phyloP scores from a whole-genome alignment of 1,140 invertebrate species.

The Achatina immaculata region DNA sequence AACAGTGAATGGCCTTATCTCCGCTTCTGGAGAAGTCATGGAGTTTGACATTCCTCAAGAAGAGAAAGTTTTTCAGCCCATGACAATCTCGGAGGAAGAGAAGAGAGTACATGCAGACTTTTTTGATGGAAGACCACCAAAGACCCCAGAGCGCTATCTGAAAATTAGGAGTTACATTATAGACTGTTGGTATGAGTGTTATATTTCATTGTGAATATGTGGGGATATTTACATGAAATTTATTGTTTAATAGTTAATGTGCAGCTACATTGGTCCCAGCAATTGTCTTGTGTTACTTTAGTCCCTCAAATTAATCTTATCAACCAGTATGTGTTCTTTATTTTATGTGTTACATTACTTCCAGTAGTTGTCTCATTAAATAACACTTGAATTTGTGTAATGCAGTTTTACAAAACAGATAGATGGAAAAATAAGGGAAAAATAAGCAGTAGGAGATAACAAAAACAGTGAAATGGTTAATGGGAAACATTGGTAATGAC shows the following conservation, averaged over 20 bases:
- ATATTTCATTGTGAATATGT: background rate
- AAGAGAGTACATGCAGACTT: conserved; percentile 75
- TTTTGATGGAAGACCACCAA: conserved; percentile 75
- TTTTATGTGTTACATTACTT: no score
- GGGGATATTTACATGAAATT: background rate
- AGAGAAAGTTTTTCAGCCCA: conserved; percentile 70
- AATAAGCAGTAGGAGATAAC: no score
- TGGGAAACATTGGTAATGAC: no score
- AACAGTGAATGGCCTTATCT: conserved; percentile 57
- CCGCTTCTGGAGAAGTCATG: conserved; percentile 60
- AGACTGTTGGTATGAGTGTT: conserved; percentile 73
- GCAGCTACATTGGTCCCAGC: background rate
- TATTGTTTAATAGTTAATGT: background rate
- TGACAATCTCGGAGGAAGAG: conserved; percentile 74
- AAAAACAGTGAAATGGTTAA: no score
- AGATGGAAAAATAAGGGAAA: no score
- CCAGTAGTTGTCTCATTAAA: no score
- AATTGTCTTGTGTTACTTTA: no score
- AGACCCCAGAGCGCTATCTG: conserved; percentile 76
- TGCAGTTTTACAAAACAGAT: no score
- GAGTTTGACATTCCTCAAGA: conserved; percentile 70
- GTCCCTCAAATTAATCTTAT: no score
- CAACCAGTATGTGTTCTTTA: no score
- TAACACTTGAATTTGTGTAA: no score
- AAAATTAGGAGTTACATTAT: conserved; percentile 77